A percentile compares a stretch with the other conserved stretches of the same genome.
phyloP scores from a whole-genome alignment of 2,888 invertebrate species.

The Lasiommata megera region DNA sequence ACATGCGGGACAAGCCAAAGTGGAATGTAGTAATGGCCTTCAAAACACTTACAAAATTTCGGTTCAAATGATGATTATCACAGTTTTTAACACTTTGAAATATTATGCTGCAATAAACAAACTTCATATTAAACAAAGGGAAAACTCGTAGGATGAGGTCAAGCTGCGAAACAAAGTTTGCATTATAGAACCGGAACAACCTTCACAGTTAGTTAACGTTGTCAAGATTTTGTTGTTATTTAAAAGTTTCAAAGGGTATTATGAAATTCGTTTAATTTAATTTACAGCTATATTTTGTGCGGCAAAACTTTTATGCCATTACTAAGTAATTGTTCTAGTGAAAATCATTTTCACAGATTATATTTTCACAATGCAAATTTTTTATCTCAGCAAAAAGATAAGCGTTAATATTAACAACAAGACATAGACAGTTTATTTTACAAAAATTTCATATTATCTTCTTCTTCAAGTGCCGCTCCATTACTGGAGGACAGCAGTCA shows the following conservation, averaged over 20 bases:
- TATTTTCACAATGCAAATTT: neutral
- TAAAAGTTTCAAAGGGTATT: slow-evolving; percentile 7
- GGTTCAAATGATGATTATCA: too few relatives aligned
- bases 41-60: too few relatives aligned
- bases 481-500: too few relatives aligned
- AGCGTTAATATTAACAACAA: too few relatives aligned
- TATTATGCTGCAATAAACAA: neutral
- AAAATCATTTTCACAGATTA: neutral
- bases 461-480: too few relatives aligned
- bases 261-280: slow-evolving; percentile 7
- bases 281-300: neutral
- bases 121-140: slow-evolving; percentile 11
- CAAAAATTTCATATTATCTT: too few relatives aligned
- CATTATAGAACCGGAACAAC: slow-evolving; percentile 13
- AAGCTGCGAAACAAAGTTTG: slow-evolving; percentile 16
- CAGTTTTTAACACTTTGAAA: too few relatives aligned
- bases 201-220: slow-evolving; percentile 16
- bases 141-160: slow-evolving; percentile 15
- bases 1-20: too few relatives aligned
- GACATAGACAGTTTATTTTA: too few relatives aligned
- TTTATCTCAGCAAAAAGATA: too few relatives aligned
- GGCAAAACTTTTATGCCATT: neutral
- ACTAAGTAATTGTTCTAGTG: neutral
- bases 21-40: too few relatives aligned
- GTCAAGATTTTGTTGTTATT: slow-evolving; percentile 14